Conservation (phyloP, 2,888 invertebrate genomes). For the Bellardia bayeri region DNA sequence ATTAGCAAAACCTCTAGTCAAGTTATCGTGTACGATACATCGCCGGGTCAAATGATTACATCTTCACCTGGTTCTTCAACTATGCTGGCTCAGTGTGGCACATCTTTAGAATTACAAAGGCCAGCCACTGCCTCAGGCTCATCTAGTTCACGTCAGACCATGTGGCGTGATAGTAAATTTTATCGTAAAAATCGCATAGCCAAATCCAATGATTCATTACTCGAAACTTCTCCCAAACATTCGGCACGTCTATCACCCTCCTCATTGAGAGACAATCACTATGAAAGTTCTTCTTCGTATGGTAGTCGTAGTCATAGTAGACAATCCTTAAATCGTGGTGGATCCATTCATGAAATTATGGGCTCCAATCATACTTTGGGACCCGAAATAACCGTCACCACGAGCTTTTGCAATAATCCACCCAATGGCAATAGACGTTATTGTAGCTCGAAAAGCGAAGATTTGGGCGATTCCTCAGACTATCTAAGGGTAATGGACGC, state of each 20-base stretch:
- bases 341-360: constrained; percentile 78
- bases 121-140: constrained; percentile 77
- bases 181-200: constrained; percentile 84
- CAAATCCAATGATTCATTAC: constrained; percentile 84
- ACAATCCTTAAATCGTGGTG: constrained; percentile 79
- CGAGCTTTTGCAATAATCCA: constrained; percentile 79
- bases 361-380: constrained; percentile 71
- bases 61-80: constrained; percentile 75
- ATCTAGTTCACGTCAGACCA: constrained; percentile 79
- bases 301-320: constrained; percentile 79
- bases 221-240: constrained; percentile 82
- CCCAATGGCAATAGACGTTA: constrained; percentile 77
- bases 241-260: constrained; percentile 81
- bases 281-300: constrained; percentile 79
- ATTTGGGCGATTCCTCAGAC: constrained; percentile 80
- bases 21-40: constrained; percentile 75
- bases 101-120: constrained; percentile 78
- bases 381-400: constrained; percentile 77
- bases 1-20: constrained; percentile 82
- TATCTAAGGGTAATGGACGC: constrained; percentile 81
- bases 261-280: constrained; percentile 82
- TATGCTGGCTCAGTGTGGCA: constrained; percentile 69
- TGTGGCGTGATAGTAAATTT: constrained; percentile 84
- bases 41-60: constrained; percentile 68
- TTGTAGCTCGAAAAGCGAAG: constrained; percentile 82